These are phyloP conservation scores for Candoia aspera DNA, from an alignment of 2,113 vertebrate species.

Conservation along the genomic window DNA sequence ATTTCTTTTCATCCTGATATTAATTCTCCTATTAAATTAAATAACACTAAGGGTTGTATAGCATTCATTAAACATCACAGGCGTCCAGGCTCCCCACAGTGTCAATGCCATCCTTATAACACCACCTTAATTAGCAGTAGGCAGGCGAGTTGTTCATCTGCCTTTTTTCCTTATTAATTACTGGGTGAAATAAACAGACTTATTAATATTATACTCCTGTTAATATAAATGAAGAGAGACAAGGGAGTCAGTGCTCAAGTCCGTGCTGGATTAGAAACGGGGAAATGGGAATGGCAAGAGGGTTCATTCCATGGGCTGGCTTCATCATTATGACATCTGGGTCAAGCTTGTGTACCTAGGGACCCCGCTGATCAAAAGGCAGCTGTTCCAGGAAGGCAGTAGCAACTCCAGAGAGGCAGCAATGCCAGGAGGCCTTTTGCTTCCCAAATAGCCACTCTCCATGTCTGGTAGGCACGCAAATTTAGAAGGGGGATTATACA, in stretches of 20 bases:
- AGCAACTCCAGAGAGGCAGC: not conserved
- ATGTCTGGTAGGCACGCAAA: not conserved
- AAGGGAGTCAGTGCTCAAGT: fast-evolving
- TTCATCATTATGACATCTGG: not conserved
- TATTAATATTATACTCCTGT: not conserved
- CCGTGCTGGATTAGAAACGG: not conserved
- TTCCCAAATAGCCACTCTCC: not conserved
- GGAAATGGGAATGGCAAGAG: not conserved
- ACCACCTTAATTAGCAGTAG: constrained; percentile 55
- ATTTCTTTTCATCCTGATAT: constrained; percentile 16
- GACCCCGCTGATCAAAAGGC: not conserved
- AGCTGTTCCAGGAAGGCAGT: not conserved
- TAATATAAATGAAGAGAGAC: not conserved
- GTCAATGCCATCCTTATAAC: not conserved
- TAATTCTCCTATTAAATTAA: constrained; percentile 54
- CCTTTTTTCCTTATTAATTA: constrained; percentile 41
- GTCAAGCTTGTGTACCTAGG: not conserved
- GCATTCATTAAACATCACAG: constrained; percentile 47
- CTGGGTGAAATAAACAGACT: constrained; percentile 31
- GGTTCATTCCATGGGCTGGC: not conserved
- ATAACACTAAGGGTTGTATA: constrained; percentile 24
- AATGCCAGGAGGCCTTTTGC: not conserved
- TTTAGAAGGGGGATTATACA: not conserved
- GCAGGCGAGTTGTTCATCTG: not conserved
- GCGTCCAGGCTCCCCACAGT: constrained; percentile 33